Evolutionary conservation across 1,140 invertebrate genomes (phyloP).

Genomic region (Adelges cooleyi): DNA sequence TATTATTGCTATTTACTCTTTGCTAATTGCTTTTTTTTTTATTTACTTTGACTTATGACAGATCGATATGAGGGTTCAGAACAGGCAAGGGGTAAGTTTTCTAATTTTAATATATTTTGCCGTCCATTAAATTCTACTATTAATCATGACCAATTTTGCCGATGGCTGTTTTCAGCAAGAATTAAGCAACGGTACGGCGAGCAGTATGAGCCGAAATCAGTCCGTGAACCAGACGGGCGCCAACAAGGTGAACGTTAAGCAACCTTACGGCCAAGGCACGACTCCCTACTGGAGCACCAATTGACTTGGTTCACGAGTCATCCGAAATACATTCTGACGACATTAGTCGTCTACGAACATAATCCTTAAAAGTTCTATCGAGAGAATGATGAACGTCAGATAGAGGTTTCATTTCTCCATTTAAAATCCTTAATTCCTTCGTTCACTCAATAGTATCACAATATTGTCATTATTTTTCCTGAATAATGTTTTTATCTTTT

Average conservation of each 20-base stretch:
- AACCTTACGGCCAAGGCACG: slow-evolving; percentile 7
- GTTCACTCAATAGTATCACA: slow-evolving; percentile 21
- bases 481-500: slow-evolving; percentile 24
- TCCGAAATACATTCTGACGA: background rate
- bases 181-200: slow-evolving; percentile 2
- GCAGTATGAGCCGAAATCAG: slow-evolving; percentile 12
- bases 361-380: background rate
- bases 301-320: background rate
- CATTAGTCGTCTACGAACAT: slow-evolving; percentile 6
- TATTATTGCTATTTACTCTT: no score
- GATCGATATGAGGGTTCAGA: slow-evolving; percentile 20
- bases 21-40: no score
- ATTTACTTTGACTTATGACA: background rate
- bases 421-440: background rate
- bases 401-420: slow-evolving; percentile 16
- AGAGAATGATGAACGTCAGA: slow-evolving; percentile 12
- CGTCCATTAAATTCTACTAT: no score
- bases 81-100: slow-evolving; percentile 11
- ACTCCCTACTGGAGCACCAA: slow-evolving; percentile 23
- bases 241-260: slow-evolving; percentile 16
- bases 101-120: no score
- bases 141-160: no score
- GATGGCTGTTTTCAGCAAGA: slow-evolving; percentile 3
- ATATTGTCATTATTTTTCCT: slow-evolving; percentile 8
- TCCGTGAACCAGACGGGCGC: slow-evolving; percentile 3